A percentile compares a stretch with the other conserved stretches of the same genome.
phyloP scores from a whole-genome alignment of 2,113 vertebrate species.

The Toxostoma redivivum region DNA sequence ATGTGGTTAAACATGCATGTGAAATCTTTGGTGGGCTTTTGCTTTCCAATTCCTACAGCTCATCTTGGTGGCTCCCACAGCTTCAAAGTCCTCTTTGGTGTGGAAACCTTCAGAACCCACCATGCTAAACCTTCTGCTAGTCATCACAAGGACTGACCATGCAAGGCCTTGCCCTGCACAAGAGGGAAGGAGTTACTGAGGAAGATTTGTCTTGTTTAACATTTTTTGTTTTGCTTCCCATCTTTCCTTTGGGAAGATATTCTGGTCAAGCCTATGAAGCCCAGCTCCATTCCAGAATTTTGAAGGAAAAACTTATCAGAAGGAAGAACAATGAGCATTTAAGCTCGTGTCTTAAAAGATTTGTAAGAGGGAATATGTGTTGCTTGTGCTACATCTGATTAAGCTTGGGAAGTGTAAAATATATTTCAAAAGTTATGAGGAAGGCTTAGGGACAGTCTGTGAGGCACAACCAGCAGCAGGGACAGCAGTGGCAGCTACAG shows the following conservation, averaged over 20 bases:
- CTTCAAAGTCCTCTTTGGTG: fast-evolving
- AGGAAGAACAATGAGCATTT: not conserved
- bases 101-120: not conserved
- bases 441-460: not conserved
- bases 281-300: not conserved
- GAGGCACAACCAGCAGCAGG: not conserved
- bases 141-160: not conserved
- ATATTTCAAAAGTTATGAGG: not conserved
- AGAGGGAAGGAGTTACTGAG: not conserved
- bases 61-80: not conserved
- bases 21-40: not conserved
- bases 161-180: not conserved
- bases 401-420: not conserved
- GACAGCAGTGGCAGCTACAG: not conserved
- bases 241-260: not conserved
- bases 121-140: not conserved
- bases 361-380: not conserved
- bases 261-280: not conserved
- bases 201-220: not conserved
- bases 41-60: not conserved
- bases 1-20: not conserved
- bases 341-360: not conserved
- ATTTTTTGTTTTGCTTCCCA: not conserved
- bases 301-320: not conserved
- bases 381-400: not conserved